phyloP scores from a whole-genome alignment of 35 echinoderm and acorn worm genomes.

The Ophiothrix spiculata region DNA sequence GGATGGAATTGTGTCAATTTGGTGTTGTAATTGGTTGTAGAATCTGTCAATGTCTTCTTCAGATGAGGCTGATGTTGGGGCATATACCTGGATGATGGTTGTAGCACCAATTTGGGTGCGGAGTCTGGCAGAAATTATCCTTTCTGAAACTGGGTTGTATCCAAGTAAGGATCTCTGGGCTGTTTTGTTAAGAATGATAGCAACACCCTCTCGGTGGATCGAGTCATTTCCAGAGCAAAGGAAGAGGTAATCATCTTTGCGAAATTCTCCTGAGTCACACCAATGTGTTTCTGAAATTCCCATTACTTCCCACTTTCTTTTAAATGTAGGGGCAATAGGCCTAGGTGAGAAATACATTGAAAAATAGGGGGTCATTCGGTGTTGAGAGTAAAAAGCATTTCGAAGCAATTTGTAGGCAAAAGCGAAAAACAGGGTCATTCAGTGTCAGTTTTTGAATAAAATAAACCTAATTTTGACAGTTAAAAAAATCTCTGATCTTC shows the following conservation, averaged over 20 bases:
- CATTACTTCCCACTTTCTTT: background rate
- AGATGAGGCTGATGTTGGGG: constrained; percentile 18
- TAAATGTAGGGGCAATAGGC: too few relatives aligned
- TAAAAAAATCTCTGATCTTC: too few relatives aligned
- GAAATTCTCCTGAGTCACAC: background rate
- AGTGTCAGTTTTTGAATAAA: too few relatives aligned
- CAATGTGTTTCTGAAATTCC: background rate
- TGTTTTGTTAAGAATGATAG: background rate
- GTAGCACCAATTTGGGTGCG: constrained; percentile 21
- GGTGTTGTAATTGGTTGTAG: constrained; percentile 52
- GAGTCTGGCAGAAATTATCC: constrained; percentile 43
- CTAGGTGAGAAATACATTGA: too few relatives aligned
- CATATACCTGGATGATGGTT: constrained; percentile 57
- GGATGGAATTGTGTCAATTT: constrained; percentile 12
- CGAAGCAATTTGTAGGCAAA: too few relatives aligned
- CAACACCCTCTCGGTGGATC: background rate
- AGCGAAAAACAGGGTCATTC: too few relatives aligned
- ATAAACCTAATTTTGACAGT: too few relatives aligned
- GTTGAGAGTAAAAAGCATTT: too few relatives aligned
- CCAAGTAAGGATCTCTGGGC: background rate
- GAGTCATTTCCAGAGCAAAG: background rate
- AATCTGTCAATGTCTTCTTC: constrained; percentile 29
- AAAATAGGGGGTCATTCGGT: too few relatives aligned
- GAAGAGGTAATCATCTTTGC: background rate
- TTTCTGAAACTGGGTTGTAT: constrained; percentile 38